phyloP scores from a whole-genome alignment of 2,113 vertebrate genomes.

The Syngnathus scovelli region DNA sequence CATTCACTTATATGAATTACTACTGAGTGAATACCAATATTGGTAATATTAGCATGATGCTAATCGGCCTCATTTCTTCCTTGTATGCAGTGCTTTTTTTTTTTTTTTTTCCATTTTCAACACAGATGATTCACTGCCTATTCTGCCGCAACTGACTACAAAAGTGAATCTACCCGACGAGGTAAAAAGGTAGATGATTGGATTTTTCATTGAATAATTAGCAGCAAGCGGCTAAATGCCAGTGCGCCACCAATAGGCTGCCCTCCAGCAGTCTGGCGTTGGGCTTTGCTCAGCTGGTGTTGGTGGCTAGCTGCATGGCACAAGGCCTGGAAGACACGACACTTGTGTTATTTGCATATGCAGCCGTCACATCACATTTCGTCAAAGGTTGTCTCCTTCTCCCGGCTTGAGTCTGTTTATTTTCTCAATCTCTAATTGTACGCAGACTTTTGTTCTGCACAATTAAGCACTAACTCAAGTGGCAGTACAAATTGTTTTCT shows the following conservation, averaged over 20 bases:
- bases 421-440: conserved; percentile 1
- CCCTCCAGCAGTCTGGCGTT: conserved; percentile 9
- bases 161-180: not conserved
- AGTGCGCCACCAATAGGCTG: not conserved
- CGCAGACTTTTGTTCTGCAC: not conserved
- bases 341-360: conserved; percentile 33
- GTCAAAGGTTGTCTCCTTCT: conserved; percentile 12
- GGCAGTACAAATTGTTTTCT: not conserved
- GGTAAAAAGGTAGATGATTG: conserved; percentile 1
- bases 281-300: conserved; percentile 12
- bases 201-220: conserved; percentile 5
- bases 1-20: not conserved
- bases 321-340: conserved; percentile 10
- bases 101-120: not conserved
- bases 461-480: not conserved
- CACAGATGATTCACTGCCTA: not conserved
- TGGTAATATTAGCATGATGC: not conserved
- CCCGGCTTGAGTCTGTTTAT: conserved; percentile 5
- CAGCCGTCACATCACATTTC: conserved; percentile 29
- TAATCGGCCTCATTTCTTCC: not conserved
- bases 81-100: not conserved
- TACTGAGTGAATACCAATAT: not conserved
- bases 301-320: conserved; percentile 13
- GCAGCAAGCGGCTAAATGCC: conserved; percentile 4
- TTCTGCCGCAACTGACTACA: not conserved